phyloP scores from a whole-genome alignment of 2,888 invertebrate genomes.

The Oxystoma pomonae region DNA sequence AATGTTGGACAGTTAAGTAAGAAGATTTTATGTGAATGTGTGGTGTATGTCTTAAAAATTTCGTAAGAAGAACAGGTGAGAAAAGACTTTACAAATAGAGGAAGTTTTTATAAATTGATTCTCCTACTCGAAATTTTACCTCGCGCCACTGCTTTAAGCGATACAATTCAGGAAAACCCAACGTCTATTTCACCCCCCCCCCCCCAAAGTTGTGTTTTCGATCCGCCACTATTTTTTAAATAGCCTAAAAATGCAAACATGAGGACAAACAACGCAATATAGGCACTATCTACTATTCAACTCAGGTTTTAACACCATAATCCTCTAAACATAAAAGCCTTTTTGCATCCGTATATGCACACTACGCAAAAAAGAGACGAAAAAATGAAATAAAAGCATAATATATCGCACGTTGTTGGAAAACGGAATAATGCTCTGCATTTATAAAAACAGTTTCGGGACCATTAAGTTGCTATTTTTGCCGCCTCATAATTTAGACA shows the following conservation, averaged over 20 bases:
- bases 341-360: not conserved
- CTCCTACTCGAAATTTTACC: too few relatives aligned
- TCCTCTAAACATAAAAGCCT: not conserved
- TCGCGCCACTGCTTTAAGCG: too few relatives aligned
- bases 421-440: not conserved
- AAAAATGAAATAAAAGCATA: not conserved
- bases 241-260: not conserved
- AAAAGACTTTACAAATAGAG: too few relatives aligned
- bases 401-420: not conserved
- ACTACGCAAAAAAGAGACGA: not conserved
- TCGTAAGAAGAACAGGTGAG: too few relatives aligned
- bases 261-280: not conserved
- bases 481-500: not conserved
- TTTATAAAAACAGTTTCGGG: not conserved
- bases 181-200: too few relatives aligned
- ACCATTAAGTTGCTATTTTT: not conserved
- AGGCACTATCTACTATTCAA: not conserved
- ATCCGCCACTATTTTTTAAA: too few relatives aligned
- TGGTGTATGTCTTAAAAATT: too few relatives aligned
- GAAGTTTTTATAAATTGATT: too few relatives aligned
- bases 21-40: too few relatives aligned
- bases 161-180: too few relatives aligned
- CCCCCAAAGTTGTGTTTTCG: too few relatives aligned
- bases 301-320: not conserved
- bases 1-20: too few relatives aligned